Evolutionary conservation across 2,797 vertebrate genomes (phyloP), one percentile per base, ranked within the genome.

Genomic region (Brachyrhaphis roseni): DNA sequence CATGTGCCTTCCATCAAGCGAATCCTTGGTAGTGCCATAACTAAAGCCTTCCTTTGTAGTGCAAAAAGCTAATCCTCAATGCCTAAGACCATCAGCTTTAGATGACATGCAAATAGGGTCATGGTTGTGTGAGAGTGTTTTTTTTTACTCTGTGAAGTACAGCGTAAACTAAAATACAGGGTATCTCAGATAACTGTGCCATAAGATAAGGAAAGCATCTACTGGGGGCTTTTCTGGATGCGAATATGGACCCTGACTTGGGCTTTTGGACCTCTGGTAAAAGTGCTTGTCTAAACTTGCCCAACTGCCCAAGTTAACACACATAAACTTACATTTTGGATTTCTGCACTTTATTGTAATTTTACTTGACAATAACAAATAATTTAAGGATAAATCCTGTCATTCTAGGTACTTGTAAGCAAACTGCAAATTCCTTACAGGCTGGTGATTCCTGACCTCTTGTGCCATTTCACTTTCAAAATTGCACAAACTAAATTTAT

Each of bases 1-100:
- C 87, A 85, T 89, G 92, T 94, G 94, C 94, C 94, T 94, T 94
- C 85, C 87, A 85, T 77, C 43, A 79, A 82, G 82, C 78, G 53
- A 62, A 87, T 84, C 76, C 84, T 70, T 49, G 88, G 91, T 85
- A 88, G 90, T 91, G 87, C 78, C 72, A 57, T 76, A 73, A 55
- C 46, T 7, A 6, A 53, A 74, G 84, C 86, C 36, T 70, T 66
- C 49, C n/a, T 76, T 34, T 72, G 23, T 72, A 16, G 45, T 53
- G 8, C 34, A 76, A 71, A 45, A 39, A 47, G 1, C 39, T 77
- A 23, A 4, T 57, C 23, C 55, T 86, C 5, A 34, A 55, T 57
- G 45, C 68, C 18, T 73, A 5, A 51, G 39, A 26, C 71, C 46
- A 26, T 26, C 51, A 41, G 55, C 39, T 51, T 31, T 5, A 51